Base-by-base conservation (phyloP, 2,888 invertebrate species). In the Acanthosepion pharaonis region DNA sequence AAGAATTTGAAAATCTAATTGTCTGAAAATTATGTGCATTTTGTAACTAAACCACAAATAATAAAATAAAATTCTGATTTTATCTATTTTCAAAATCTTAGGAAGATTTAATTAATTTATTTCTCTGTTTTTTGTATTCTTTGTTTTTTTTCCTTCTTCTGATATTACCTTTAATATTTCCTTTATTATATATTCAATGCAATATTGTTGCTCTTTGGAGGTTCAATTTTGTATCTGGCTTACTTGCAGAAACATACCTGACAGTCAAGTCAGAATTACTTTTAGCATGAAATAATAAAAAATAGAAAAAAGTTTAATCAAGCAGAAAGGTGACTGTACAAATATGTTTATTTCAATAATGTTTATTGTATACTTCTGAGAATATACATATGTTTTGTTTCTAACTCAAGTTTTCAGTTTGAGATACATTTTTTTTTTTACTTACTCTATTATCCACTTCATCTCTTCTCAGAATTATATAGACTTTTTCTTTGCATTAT, bases 301-400 rank as follows among this genome's bases (percentile, higher is more conserved):
- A 78, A 78, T n/a, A n/a, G 78, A 15, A 78, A 78, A 78, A 78
- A 78, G 78, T 78, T 78, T 78, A 78, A 78, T 78, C 78, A 78
- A 78, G 78, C 78, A 78, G 78, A 78, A 78, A 78, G 78, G 78
- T 78, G 78, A 78, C 78, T 78, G 9, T 33, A n/a, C n/a, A 78
- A 78, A 11, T 78, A 78, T 5, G 15, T 78, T 23, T 78, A 78
- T 78, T n/a, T 11, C 78, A 78, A 78, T 78, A 78, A 78, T 78
- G 78, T n/a, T 78, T 78, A 78, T n/a, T 78, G n/a, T 78, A 78
- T 78, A 78, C 78, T n/a, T n/a, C n/a, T 33, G n/a, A 78, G 78
- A 78, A n/a, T 78, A 78, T n/a, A n/a, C 11, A n/a, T n/a, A 28
- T n/a, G n/a, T n/a, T n/a, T 78, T 78, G 78, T 78, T 78, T 78